Conservation (phyloP, 2,113 vertebrate genomes). For the Hippocampus zosterae region DNA sequence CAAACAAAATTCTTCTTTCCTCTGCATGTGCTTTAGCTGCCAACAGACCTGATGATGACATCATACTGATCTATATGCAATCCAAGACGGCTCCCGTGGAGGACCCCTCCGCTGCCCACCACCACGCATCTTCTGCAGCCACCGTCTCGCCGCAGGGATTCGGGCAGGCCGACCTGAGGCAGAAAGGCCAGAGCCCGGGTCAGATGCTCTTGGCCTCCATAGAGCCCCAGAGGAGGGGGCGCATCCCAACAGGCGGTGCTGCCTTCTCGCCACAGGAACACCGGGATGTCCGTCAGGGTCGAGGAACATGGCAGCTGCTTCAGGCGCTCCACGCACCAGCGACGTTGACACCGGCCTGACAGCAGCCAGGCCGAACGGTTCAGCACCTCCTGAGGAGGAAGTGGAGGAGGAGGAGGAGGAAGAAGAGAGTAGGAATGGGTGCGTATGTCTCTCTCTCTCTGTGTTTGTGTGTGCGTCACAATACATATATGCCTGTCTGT, state of each 20-base stretch:
- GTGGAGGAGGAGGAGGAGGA: neutral
- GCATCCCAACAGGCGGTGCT: constrained; percentile 29
- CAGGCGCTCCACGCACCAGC: constrained; percentile 54
- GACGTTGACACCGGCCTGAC: constrained; percentile 50
- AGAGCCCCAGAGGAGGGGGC: constrained; percentile 70
- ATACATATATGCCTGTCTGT: too few relatives aligned
- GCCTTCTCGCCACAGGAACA: constrained; percentile 58
- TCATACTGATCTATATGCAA: constrained; percentile 75
- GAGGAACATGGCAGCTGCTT: constrained; percentile 38
- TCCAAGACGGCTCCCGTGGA: constrained; percentile 72
- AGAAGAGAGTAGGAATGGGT: neutral
- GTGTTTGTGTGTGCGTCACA: too few relatives aligned
- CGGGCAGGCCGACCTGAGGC: constrained; percentile 59
- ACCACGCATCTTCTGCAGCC: constrained; percentile 72
- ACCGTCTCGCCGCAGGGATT: constrained; percentile 22
- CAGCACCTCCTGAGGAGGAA: constrained; percentile 49
- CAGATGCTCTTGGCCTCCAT: constrained; percentile 60
- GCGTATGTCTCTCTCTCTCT: too few relatives aligned
- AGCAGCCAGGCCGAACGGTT: constrained; percentile 65
- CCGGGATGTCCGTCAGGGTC: constrained; percentile 61
- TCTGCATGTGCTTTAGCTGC: neutral
- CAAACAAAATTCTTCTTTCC: too few relatives aligned
- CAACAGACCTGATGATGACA: constrained; percentile 71
- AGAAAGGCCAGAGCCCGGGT: constrained; percentile 53
- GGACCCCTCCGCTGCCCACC: constrained; percentile 73